A percentile compares a stretch with the other conserved stretches of the same genome.
Conservation (phyloP, 2,797 vertebrate genomes). For the Pelobates cultripes region DNA sequence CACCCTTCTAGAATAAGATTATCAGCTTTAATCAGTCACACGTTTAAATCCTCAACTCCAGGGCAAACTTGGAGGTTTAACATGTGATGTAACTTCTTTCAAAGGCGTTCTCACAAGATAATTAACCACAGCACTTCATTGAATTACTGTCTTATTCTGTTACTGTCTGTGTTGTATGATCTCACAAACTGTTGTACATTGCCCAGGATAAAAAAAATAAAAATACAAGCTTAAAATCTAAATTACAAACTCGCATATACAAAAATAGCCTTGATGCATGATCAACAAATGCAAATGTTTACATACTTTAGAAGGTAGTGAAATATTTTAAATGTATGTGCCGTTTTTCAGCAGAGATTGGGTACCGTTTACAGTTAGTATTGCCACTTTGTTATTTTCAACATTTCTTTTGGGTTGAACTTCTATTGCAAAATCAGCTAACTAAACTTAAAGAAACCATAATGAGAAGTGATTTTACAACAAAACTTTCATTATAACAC, state of each 20-base stretch:
- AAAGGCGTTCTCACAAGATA: neutral
- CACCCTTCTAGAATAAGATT: neutral
- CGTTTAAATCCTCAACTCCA: neutral
- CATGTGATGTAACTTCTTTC: neutral
- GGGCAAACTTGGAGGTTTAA: neutral
- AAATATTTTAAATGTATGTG: neutral
- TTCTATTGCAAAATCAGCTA: no score
- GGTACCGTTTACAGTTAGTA: no score
- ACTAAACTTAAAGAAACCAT: no score
- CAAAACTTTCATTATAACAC: no score
- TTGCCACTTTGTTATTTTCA: no score
- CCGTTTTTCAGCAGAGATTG: neutral
- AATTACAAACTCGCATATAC: neutral
- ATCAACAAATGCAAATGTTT: neutral
- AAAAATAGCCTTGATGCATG: neutral
- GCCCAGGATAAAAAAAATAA: neutral
- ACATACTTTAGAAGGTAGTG: neutral
- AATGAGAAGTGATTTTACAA: no score
- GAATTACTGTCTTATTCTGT: neutral
- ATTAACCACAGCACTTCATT: neutral
- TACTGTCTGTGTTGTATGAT: neutral
- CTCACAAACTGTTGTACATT: neutral
- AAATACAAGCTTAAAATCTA: neutral
- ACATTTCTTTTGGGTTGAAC: no score
- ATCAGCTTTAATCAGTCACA: neutral